Evolutionary conservation across 2,113 vertebrate species (phyloP), one percentile per base, ranked within the genome.

Genomic region (Coreoperca whiteheadi): DNA sequence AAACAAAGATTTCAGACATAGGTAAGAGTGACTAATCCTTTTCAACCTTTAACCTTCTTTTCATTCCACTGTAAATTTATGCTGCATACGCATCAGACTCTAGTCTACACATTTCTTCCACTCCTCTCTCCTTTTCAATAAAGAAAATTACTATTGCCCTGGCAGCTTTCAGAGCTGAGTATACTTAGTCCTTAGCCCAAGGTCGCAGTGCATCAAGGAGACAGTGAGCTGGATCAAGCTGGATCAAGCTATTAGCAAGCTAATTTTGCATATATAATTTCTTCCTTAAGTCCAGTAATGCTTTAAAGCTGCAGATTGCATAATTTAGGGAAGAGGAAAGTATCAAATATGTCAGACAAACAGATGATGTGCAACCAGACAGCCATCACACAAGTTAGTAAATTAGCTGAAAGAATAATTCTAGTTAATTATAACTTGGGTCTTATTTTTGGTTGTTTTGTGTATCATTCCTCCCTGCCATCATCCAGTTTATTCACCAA

Each of bases 1-100:
- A 99, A 99, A 99, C 98, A 99, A 99, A 98, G 98, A 99, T 98
- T 99, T 99, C 97, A 98, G 98, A 96, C 98, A 99, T 97, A 99
- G 98, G 98, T 99, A 99, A 99, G 98, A 93, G 88, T 82, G n/a
- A 83, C 41, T 88, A 74, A 88, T 60, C 77, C 21, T 79, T 76
- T 80, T 50, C 21, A 50, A 50, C 69, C 37, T 50, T 61, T 53
- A 54, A 75, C 70, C 56, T 39, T 77, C 46, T 77, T 65, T 21
- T 64, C 2, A 14, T 73, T 64, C 15, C 34, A 20, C 30, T 84
- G 15, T 71, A 25, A 57, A 21, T 72, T 72, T 41, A 57, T 74
- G 10, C 18, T 66, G 8, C n/a, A 9, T 5, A 6, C 6, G 0
- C 61, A 66, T 16, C 25, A 23, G 28, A 61, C 23, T 83, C n/a